A percentile compares a stretch with the other conserved stretches of the same genome.
Evolutionary conservation across 92 coral and sea anemone genomes (phyloP).

Genomic region (Muricea muricata): DNA sequence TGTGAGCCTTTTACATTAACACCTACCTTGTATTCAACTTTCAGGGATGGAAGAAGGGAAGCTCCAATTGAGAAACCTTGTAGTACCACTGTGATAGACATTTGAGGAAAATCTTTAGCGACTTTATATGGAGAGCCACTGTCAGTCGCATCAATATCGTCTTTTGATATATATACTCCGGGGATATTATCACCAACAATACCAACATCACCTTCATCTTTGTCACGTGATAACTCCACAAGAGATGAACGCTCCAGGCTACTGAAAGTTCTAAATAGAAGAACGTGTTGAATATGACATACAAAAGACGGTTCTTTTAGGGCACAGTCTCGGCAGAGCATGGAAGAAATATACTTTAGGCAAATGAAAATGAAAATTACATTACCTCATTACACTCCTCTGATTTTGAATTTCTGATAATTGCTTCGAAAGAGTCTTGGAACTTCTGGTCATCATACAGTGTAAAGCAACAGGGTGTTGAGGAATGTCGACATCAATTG

Average conservation of each 20-base stretch:
- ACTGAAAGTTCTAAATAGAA: constrained; percentile 33
- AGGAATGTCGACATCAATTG: constrained; percentile 92
- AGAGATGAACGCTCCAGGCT: constrained; percentile 48
- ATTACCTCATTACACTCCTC: constrained; percentile 89
- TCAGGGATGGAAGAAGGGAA: constrained; percentile 86
- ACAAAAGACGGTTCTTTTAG: not conserved
- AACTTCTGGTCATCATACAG: constrained; percentile 99
- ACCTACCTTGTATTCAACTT: constrained; percentile 91
- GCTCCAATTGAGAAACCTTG: constrained; percentile 93
- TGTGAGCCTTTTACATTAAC: too few species aligned
- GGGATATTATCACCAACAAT: constrained; percentile 5
- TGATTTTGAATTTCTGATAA: constrained; percentile 95
- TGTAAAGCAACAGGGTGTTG: constrained; percentile 99
- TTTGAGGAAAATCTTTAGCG: constrained; percentile 66
- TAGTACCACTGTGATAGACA: constrained; percentile 77
- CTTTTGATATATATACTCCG: not conserved
- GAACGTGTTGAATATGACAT: not conserved
- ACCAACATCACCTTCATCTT: not conserved
- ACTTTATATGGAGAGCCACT: constrained; percentile 19
- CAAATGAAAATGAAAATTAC: not conserved
- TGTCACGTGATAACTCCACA: constrained; percentile 36
- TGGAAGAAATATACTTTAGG: not conserved
- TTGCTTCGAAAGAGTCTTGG: constrained; percentile 93
- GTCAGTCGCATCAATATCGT: constrained; percentile 27
- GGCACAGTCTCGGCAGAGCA: not conserved